Conservation (phyloP, 2,888 invertebrate genomes). For the Netelia virgata region DNA sequence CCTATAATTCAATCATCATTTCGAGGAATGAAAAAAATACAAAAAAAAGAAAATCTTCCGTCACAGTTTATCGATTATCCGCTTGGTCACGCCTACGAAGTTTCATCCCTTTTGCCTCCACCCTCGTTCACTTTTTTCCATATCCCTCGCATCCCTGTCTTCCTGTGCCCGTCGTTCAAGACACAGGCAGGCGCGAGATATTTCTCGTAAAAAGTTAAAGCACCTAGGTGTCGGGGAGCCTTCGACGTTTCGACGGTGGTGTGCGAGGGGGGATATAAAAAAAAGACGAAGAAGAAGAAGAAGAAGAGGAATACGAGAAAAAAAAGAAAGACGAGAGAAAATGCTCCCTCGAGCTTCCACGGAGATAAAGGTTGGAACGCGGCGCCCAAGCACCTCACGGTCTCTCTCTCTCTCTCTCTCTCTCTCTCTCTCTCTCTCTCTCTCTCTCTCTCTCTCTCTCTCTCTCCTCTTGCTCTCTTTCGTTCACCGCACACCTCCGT, state of each 20-base stretch:
- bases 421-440: conserved; percentile 56
- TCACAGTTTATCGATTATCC: too few species aligned
- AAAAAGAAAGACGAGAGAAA: conserved; percentile 56
- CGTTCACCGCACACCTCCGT: conserved; percentile 58
- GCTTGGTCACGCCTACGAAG: too few species aligned
- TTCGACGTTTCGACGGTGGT: conserved; percentile 46
- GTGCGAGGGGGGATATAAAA: conserved; percentile 40
- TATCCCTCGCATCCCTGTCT: conserved; percentile 1
- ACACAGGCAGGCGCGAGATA: conserved; percentile 12
- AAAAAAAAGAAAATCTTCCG: too few species aligned
- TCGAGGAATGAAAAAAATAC: too few species aligned
- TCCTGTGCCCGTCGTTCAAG: conserved; percentile 19
- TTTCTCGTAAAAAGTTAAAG: conserved; percentile 62
- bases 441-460: conserved; percentile 46
- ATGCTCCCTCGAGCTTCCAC: conserved; percentile 36
- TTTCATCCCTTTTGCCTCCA: background rate
- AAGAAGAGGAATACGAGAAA: conserved; percentile 14
- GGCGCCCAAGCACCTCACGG: conserved; percentile 50
- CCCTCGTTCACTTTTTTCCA: background rate
- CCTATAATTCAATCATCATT: too few species aligned
- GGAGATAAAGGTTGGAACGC: conserved; percentile 64
- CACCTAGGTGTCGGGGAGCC: conserved; percentile 31
- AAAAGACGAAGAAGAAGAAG: background rate
- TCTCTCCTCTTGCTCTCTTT: conserved; percentile 58
- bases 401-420: conserved; percentile 47